These are phyloP conservation scores for Brachionus calyciflorus DNA, from an alignment of 1,140 invertebrate genomes.

Conservation along the genomic window DNA sequence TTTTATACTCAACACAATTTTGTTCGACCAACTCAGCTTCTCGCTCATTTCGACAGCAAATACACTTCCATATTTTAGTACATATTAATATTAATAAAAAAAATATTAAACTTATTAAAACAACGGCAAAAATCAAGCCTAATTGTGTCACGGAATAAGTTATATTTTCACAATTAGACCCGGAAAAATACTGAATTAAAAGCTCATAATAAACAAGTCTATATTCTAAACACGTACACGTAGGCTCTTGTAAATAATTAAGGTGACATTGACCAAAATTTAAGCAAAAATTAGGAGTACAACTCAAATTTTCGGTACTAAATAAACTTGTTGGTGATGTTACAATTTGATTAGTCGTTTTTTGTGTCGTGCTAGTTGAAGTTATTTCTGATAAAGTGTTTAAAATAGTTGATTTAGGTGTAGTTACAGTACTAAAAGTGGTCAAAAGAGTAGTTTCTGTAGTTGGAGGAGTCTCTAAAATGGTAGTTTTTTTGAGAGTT, in stretches of 20 bases:
- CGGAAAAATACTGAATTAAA: not conserved
- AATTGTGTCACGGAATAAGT: not conserved
- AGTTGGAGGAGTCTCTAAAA: not conserved
- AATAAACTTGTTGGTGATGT: not conserved
- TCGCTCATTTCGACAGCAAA: not conserved
- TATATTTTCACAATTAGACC: constrained; percentile 11
- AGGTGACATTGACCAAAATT: constrained; percentile 8
- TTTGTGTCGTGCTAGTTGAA: not conserved
- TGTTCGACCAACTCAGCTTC: not conserved
- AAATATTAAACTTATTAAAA: not conserved
- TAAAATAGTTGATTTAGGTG: not conserved
- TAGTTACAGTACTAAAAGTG: not conserved
- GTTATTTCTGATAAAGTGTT: not conserved
- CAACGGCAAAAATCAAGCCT: not conserved
- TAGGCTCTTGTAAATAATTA: not conserved
- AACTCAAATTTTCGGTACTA: not conserved
- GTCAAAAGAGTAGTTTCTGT: not conserved
- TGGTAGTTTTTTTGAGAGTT: no score
- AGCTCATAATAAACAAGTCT: not conserved
- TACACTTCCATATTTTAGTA: not conserved
- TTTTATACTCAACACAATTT: not conserved
- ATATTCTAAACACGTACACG: constrained; percentile 13
- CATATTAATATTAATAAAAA: not conserved
- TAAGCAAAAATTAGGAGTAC: not conserved
- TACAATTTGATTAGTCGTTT: not conserved